These are phyloP conservation scores for Hemaris fuciformis DNA, from an alignment of 2,888 invertebrate species.

Conservation along the genomic window DNA sequence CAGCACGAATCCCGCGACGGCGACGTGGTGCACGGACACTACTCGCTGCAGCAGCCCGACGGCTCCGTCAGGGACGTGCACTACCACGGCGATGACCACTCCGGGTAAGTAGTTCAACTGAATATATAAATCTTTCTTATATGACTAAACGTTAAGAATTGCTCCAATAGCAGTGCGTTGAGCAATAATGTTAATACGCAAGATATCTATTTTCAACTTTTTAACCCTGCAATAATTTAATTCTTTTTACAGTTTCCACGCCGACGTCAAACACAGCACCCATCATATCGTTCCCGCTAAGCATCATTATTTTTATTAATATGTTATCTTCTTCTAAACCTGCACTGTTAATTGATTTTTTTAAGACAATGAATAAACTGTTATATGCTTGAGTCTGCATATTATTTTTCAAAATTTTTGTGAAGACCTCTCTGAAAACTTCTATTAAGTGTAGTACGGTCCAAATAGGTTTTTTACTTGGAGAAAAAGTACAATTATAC, in stretches of 20 bases:
- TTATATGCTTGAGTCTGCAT: background rate
- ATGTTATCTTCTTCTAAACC: background rate
- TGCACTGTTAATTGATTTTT: background rate
- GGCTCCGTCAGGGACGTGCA: slow-evolving; percentile 73
- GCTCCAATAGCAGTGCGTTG: too few relatives aligned
- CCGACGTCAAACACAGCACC: slow-evolving; percentile 43
- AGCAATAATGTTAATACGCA: too few relatives aligned
- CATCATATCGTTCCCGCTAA: slow-evolving; percentile 45
- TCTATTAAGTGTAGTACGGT: too few relatives aligned
- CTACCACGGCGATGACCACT: slow-evolving; percentile 71
- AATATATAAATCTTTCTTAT: too few relatives aligned
- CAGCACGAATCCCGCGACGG: slow-evolving; percentile 73
- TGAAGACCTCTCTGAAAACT: too few relatives aligned
- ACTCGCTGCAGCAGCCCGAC: slow-evolving; percentile 68
- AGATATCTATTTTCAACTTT: too few relatives aligned
- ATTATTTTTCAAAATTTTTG: background rate
- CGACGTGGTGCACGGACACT: slow-evolving; percentile 59
- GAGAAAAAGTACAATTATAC: too few relatives aligned
- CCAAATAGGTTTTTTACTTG: too few relatives aligned
- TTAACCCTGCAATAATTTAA: background rate
- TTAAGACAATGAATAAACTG: background rate
- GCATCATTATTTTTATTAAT: slow-evolving; percentile 20
- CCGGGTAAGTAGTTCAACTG: slow-evolving; percentile 44
- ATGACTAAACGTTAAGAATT: background rate
- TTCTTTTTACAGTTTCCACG: slow-evolving; percentile 44